Base-by-base conservation (phyloP, 1,140 invertebrate genomes). In the Mactra quadrangularis region DNA sequence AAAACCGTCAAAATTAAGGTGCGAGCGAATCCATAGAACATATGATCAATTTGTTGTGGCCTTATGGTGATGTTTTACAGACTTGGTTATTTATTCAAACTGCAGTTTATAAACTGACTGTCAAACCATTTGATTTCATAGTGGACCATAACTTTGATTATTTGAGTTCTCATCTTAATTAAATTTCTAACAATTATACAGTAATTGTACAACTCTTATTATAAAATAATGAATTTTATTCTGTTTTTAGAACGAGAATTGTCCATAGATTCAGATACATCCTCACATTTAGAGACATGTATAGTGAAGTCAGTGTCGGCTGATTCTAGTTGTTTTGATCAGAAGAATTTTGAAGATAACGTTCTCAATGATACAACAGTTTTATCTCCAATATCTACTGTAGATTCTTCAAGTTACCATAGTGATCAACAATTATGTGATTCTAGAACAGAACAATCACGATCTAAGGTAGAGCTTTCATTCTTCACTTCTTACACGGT, bases 281-380 rank as follows among this genome's bases (percentile, higher is more conserved):
- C 50, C 22, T 22, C 29, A 25, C 64, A 33, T 11, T 29, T n/a
- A 13, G 45, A 66, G 31, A 22, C 22, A 1, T 52, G 11, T 15
- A 11, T 35, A 4, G 25, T 55, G 15, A 35, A 45, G 35, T 41
- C 50, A 27, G 60, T 66, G n/a, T 33, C 60, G n/a, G 64, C 77
- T 9, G 77, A 81, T 35, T 81, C 77, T 1, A 81, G 77, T 35
- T 41, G 22, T 7, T 27, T 66, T n/a, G 35, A 66, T 35, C 71
- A 38, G 22, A 50, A 57, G 6, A 25, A 25, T n/a, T 38, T 60
- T 17, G 17, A 70, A 13, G 19, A 64, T 4, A 41, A 79, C 25
- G 29, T 59, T 0, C 11, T 70, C 1, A n/a, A n/a, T 52, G 75
- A 78, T 25, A 57, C 27, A 15, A 50, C 17, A 3, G 45, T 15